Base-by-base conservation (phyloP, 2,797 vertebrate genomes). In the Parambassis ranga region DNA sequence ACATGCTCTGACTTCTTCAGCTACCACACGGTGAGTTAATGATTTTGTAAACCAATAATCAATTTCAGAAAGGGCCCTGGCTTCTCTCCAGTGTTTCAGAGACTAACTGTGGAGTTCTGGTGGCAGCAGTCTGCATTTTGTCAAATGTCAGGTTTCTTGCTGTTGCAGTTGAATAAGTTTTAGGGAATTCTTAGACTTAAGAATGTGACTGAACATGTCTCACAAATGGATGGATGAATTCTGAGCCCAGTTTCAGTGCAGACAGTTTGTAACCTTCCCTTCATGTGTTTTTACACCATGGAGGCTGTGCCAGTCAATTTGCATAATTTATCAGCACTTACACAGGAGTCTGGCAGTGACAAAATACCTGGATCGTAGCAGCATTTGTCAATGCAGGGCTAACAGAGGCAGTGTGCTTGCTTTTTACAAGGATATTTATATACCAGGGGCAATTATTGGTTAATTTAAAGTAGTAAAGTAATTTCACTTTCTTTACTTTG, bases 271-370 rank as follows among this genome's bases (percentile, higher is more conserved):
- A 51, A 65, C 49, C 55, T 64, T 15, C 46, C 58, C 71, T 35
- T 39, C 33, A 56, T 59, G 20, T 65, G 43, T 43, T 76, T 77
- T 73, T 59, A 79, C 38, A 80, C 43, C 24, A 49, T 22, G n/a
- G 35, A 59, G 13, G 24, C 27, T 47, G 48, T 59, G 51, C 20
- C 57, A 68, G 19, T 62, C 58, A 15, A 36, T 75, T 55, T 79
- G 62, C 63, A 72, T 80, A 72, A 83, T 84, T 76, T 66, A 70
- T 63, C 52, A 71, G 35, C 46, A 32, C 38, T 64, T 71, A 16
- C 27, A 46, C 47, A 35, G 18, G 14, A 64, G 65, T 41, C 62
- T 73, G 71, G 22, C 63, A 50, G 5, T 70, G 69, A 66, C 37
- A 69, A 57, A 77, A 62, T 46, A 75, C 52, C 65, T 71, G 66